phyloP scores from a whole-genome alignment of 2,113 vertebrate genomes.

The Otis tarda region DNA sequence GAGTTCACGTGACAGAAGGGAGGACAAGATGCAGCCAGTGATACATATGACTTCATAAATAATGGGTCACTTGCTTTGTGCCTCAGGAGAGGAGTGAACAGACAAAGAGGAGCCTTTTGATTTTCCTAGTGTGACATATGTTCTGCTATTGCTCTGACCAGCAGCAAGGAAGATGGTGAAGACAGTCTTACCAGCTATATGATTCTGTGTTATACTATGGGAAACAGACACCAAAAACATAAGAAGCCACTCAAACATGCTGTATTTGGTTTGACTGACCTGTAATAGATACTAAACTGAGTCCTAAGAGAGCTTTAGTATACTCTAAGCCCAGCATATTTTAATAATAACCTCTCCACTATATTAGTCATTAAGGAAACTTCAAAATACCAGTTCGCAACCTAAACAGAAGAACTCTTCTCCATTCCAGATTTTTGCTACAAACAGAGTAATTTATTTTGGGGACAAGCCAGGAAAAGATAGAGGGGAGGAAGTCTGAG shows the following conservation, averaged over 20 bases:
- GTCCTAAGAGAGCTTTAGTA: slow-evolving; percentile 21
- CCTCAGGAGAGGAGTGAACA: not conserved
- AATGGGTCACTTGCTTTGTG: not conserved
- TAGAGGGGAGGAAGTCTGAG: not conserved
- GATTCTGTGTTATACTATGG: not conserved
- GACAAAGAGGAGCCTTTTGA: not conserved
- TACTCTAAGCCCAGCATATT: not conserved
- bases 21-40: not conserved
- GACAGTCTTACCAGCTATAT: not conserved
- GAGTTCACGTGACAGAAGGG: not conserved
- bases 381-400: slow-evolving; percentile 60
- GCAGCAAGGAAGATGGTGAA: not conserved
- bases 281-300: not conserved
- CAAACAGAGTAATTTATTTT: slow-evolving; percentile 52
- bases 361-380: slow-evolving; percentile 38
- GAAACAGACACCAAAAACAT: not conserved
- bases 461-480: slow-evolving; percentile 3
- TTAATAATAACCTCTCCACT: slow-evolving; percentile 51
- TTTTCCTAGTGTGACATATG: not conserved
- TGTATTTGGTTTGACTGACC: not conserved
- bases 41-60: not conserved
- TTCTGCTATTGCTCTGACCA: not conserved
- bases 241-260: not conserved
- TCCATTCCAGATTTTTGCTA: slow-evolving; percentile 15
- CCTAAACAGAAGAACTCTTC: slow-evolving; percentile 34